phyloP scores from a whole-genome alignment of 1,140 invertebrate species.

The Pissodes strobi region DNA sequence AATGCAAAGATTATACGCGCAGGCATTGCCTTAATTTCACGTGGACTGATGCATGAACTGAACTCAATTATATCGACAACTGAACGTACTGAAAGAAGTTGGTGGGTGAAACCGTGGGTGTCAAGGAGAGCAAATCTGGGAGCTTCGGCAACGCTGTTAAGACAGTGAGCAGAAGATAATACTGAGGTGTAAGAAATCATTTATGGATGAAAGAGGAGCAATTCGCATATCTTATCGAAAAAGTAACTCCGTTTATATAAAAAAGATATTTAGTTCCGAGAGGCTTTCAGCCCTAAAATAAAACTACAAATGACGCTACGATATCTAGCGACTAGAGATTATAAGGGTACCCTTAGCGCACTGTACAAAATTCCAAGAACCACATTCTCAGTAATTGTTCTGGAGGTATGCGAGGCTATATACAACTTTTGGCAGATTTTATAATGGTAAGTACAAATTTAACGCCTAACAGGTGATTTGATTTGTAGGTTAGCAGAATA shows the following conservation, averaged over 20 bases:
- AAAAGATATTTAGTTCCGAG: constrained; percentile 18
- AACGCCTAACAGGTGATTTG: constrained; percentile 6
- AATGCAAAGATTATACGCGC: neutral
- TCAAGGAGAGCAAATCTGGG: constrained; percentile 16
- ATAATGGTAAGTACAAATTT: neutral
- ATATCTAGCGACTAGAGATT: constrained; percentile 16
- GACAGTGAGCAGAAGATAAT: constrained; percentile 13
- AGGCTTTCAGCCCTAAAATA: no score
- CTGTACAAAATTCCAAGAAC: no score
- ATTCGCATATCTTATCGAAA: constrained; percentile 16
- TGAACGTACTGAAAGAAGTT: constrained; percentile 2
- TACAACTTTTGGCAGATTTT: no score
- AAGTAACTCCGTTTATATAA: constrained; percentile 18
- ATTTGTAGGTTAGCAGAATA: constrained; percentile 18
- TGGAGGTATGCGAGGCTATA: no score
- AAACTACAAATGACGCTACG: no score
- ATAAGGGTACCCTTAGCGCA: neutral
- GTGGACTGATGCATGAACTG: constrained; percentile 5
- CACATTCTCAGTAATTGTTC: no score
- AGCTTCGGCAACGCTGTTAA: constrained; percentile 14
- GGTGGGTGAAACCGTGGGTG: no score
- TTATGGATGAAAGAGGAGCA: constrained; percentile 14
- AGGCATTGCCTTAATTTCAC: neutral
- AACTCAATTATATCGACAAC: no score
- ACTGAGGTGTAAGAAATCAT: constrained; percentile 6